Evolutionary conservation across 1,140 invertebrate species (phyloP), one percentile per base, ranked within the genome.

Genomic region (Alviniconcha marisindica): DNA sequence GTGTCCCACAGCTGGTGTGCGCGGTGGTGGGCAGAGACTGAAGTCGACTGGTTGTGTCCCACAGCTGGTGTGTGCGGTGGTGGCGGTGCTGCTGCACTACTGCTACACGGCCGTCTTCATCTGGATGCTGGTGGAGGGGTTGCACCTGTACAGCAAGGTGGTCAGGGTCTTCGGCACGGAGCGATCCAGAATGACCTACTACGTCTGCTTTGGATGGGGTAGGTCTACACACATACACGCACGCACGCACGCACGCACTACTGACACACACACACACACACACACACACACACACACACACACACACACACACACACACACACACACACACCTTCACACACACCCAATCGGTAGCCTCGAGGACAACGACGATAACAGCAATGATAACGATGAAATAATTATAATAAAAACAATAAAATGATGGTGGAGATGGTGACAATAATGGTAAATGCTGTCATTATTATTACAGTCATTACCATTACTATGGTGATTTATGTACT

Each of bases 91-190:
- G 14, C 83, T 91, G 0, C 90, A 91, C 76, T 90, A 90, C 76
- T 88, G 86, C 38, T 90, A 88, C 81, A 85, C 84, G 15, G 86
- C 89, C 24, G 82, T 88, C 36, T 90, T 91, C 83, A 77, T 87
- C 2, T 91, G 89, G 89, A 91, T 91, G 90, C 77, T 91, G 73
- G 89, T 90, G 40, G 90, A 91, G 60, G 90, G 89, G 31, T 44
- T 91, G 1, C 89, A 90, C 51, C 87, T 91, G 15, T 91, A 90
- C 84, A 88, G 84, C 69, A 84, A 88, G 82, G 89, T 91, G 0
- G 89, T 91, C 14, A 83, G 85, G 66, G 90, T 91, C 3, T 91
- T 91, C 77, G 87, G 87, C 38, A 89, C 87, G 0, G 89, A 89
- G 44, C 86, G 80, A 7, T 79, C 81, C 12, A 54, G 89, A 33